These are phyloP conservation scores for Sebastolobus altivelis DNA, from an alignment of 2,797 vertebrate genomes.

Conservation along the genomic window DNA sequence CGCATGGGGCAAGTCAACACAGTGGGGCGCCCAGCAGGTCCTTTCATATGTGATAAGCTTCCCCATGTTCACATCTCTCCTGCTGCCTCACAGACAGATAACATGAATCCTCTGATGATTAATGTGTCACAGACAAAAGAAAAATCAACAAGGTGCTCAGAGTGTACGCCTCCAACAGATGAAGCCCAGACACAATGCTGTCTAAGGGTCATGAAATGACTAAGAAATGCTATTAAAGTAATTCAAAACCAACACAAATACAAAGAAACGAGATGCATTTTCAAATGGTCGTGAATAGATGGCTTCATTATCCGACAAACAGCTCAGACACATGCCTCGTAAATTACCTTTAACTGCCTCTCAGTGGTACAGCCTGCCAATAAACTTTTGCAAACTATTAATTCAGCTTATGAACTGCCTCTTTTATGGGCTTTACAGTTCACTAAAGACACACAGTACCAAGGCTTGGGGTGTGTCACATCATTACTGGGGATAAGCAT, in stretches of 20 bases:
- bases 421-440: conserved; percentile 40
- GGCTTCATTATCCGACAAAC: conserved; percentile 16
- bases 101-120: conserved; percentile 56
- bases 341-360: conserved; percentile 16
- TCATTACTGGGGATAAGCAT: conserved; percentile 2
- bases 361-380: conserved; percentile 16
- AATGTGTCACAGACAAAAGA: conserved; percentile 11
- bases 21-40: conserved; percentile 34
- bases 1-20: conserved; percentile 20
- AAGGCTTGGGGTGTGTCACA: conserved; percentile 21
- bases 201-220: neutral
- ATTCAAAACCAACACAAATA: neutral
- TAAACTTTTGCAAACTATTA: conserved; percentile 43
- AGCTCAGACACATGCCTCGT: conserved; percentile 21
- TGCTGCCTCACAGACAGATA: conserved; percentile 48
- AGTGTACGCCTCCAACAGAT: neutral
- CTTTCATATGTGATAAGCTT: conserved; percentile 59
- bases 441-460: neutral
- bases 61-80: conserved; percentile 31
- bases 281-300: neutral
- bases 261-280: neutral
- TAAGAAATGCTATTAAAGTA: neutral
- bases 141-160: conserved; percentile 30
- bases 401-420: conserved; percentile 12
- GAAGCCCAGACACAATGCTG: neutral